Evolutionary conservation across 2,888 invertebrate genomes (phyloP), one percentile per base, ranked within the genome.

Genomic region (Ormyrus pomaceus): DNA sequence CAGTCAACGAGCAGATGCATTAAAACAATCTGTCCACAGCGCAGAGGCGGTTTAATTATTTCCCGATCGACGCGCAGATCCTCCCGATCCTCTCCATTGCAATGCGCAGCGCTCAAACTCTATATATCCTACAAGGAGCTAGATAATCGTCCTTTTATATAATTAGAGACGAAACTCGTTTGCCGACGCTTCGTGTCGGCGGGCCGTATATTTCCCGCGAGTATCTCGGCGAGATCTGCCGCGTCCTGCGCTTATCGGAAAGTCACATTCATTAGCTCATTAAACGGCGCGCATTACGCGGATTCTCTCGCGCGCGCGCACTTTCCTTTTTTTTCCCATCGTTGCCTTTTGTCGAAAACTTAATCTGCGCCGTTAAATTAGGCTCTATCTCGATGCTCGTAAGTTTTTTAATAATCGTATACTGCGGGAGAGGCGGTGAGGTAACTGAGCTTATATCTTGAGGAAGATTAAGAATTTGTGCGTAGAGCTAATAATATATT

Each of bases 261-360:
- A 79, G 68, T 69, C 13, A 66, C 81, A 68, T 76, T 83, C 82
- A 81, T 83, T 83, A 83, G 74, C 71, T 71, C 81, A 81, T 82
- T 79, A 82, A 83, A 81, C 77, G 82, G 82, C 81, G 82, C 81
- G 34, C 46, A 56, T 64, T 56, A 53, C 34, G 13, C 45, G 59
- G 9, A 61, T 75, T 75, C 53, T 13, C 19, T 13, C 77, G 58
- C 46, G 45, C 48, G 34, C 19, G 70, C 70, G 76, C 72, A 4
- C 34, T 34, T 34, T 34, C 34, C 34, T 34, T 34, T 34, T 34
- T 34, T 34, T 34, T 34, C 34, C 4, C 34, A 34, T 34, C 34
- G 34, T 4, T 34, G 34, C 34, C 34, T 34, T 34, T 34, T 34
- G 34, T 34, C 34, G 34, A 34, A 34, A 34, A 34, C 34, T 34